Base-by-base conservation (phyloP, 2,888 invertebrate species). In the Melanargia galathea region DNA sequence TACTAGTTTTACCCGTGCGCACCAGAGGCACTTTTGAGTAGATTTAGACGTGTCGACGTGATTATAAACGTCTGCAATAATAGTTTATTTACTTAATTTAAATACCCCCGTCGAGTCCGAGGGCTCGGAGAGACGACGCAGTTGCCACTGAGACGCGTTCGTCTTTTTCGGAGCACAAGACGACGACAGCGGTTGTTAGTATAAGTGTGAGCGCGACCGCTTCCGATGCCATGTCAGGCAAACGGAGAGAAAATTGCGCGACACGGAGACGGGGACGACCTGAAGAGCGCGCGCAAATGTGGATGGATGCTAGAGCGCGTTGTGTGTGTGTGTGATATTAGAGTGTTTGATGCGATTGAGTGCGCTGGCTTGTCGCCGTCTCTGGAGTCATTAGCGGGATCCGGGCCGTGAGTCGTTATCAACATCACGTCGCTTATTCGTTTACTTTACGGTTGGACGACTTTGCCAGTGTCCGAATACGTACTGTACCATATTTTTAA, bases 1-100 rank as follows among this genome's bases (percentile, higher is more conserved):
- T 87, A 94, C 95, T 83, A 96, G 96, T 81, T 96, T 96, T 90
- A 94, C 95, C 73, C 96, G 95, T 92, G 94, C 94, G 82, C 94
- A 93, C 81, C 91, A 90, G 84, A 87, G 89, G 86, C 92, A 92
- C 82, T 92, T 92, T 80, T 92, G 84, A 88, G 77, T 79, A 73
- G 70, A 66, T 75, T 75, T 74, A 81, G 80, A 75, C 74, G 77
- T 81, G 83, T 84, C 81, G 82, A 86, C 87, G 87, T 84, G 83
- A 84, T 83, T 80, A 43, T 43, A 18, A 80, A 77, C 87, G 83
- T 87, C 79, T 84, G 89, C 91, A 90, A 90, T 90, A 90, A 83
- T 91, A 91, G 90, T 85, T 80, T 90, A 89, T 83, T 83, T 80
- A 71, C 71, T 82, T 88, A 90, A 87, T 83, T 76, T 88, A 87